Evolutionary conservation across 2,797 vertebrate genomes (phyloP).

Genomic region (Enteromius anoplus): DNA sequence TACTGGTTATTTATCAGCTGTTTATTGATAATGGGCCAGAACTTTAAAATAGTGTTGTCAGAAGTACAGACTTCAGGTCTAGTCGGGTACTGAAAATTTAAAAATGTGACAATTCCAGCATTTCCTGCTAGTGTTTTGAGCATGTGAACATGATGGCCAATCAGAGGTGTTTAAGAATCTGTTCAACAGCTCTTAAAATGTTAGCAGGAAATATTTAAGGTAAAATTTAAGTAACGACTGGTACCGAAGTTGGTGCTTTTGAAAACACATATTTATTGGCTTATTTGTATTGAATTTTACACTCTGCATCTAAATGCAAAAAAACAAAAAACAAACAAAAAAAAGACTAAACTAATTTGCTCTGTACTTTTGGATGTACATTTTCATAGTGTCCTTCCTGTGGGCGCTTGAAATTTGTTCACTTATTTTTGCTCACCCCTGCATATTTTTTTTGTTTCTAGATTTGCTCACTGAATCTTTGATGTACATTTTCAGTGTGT

Average conservation of each 20-base stretch:
- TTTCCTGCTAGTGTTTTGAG: background rate
- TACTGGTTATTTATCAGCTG: background rate
- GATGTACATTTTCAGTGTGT: slow-evolving; percentile 42
- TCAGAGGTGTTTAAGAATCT: background rate
- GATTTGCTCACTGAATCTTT: slow-evolving; percentile 30
- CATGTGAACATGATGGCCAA: background rate
- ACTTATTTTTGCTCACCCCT: background rate
- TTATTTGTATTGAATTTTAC: background rate
- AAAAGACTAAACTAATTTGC: background rate
- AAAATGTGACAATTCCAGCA: background rate
- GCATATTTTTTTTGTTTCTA: background rate
- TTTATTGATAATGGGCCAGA: background rate
- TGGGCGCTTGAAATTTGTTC: background rate
- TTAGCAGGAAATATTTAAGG: background rate
- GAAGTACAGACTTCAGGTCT: background rate
- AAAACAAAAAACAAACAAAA: too few relatives aligned
- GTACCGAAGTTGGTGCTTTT: background rate
- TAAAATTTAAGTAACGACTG: background rate
- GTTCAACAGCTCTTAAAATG: background rate
- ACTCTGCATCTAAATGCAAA: background rate
- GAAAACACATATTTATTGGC: background rate
- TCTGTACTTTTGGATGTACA: background rate
- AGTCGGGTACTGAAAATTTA: background rate
- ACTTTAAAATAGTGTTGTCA: background rate
- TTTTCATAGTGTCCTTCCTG: background rate